Percentiles rank a stretch among this genome's conserved stretches.
phyloP scores from a whole-genome alignment of 2,113 vertebrate species.

The Rhipidura dahli region DNA sequence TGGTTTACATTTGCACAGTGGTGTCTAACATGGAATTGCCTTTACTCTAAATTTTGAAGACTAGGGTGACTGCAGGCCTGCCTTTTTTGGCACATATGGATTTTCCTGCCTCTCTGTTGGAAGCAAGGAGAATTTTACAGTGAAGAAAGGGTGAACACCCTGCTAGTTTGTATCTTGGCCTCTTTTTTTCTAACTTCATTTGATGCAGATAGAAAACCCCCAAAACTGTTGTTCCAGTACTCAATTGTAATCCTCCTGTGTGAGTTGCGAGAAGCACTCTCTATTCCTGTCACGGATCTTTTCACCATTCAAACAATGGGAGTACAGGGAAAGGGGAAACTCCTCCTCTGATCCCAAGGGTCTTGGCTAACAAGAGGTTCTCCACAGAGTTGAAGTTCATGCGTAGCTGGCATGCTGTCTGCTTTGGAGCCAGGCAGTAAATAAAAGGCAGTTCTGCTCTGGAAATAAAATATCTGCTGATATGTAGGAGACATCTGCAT shows the following conservation, averaged over 20 bases:
- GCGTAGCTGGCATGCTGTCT: background rate
- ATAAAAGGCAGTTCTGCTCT: background rate
- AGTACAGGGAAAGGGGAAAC: background rate
- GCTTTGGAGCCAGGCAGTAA: background rate
- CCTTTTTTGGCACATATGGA: accelerated
- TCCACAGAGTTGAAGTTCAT: background rate
- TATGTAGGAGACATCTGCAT: background rate
- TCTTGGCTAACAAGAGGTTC: background rate
- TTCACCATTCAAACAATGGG: background rate
- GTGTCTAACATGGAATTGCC: background rate
- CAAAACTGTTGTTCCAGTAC: background rate
- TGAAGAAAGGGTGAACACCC: background rate
- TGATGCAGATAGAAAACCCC: background rate
- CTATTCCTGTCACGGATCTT: background rate
- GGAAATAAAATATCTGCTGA: background rate
- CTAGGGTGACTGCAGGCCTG: background rate
- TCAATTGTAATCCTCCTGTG: accelerated
- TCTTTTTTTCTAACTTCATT: background rate
- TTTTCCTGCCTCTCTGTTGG: background rate
- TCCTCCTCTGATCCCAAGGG: background rate
- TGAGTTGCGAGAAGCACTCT: background rate
- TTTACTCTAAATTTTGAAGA: background rate
- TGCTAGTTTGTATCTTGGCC: background rate
- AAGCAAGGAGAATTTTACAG: background rate
- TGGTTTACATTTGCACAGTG: background rate